phyloP scores from a whole-genome alignment of 2,113 vertebrate species.

The Nycticebus coucang region DNA sequence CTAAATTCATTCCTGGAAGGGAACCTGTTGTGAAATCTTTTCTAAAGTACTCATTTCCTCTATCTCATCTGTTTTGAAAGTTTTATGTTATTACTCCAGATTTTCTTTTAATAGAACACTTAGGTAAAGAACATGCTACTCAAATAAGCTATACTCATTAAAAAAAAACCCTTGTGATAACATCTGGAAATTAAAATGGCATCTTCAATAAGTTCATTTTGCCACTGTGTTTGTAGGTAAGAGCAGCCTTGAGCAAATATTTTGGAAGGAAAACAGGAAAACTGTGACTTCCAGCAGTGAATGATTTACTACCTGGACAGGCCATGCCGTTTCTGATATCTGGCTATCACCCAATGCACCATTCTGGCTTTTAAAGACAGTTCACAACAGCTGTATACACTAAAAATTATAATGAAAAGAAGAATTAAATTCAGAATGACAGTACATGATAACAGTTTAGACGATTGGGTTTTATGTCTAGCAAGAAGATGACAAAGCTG shows the following conservation, averaged over 20 bases:
- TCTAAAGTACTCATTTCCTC: background rate
- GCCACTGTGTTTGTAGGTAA: background rate
- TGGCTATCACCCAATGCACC: background rate
- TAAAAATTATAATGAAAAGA: constrained; percentile 25
- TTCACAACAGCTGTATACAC: background rate
- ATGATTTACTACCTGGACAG: background rate
- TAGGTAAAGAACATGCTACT: background rate
- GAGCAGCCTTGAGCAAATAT: background rate
- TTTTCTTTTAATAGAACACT: background rate
- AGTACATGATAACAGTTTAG: background rate
- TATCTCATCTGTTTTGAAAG: background rate
- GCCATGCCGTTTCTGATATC: background rate
- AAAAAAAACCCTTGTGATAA: background rate
- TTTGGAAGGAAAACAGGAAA: background rate
- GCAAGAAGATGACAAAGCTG: constrained; percentile 33
- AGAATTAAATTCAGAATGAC: background rate
- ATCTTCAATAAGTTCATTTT: constrained; percentile 36
- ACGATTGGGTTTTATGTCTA: background rate
- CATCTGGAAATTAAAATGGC: constrained; percentile 44
- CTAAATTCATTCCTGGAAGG: background rate
- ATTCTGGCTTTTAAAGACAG: constrained; percentile 23
- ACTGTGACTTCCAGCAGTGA: background rate
- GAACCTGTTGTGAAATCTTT: background rate
- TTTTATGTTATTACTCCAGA: background rate
- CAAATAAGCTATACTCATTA: background rate